Percentiles rank a stretch among this genome's conserved stretches.
phyloP scores from a whole-genome alignment of 1,140 invertebrate species.

The Drosophila murphyi region DNA sequence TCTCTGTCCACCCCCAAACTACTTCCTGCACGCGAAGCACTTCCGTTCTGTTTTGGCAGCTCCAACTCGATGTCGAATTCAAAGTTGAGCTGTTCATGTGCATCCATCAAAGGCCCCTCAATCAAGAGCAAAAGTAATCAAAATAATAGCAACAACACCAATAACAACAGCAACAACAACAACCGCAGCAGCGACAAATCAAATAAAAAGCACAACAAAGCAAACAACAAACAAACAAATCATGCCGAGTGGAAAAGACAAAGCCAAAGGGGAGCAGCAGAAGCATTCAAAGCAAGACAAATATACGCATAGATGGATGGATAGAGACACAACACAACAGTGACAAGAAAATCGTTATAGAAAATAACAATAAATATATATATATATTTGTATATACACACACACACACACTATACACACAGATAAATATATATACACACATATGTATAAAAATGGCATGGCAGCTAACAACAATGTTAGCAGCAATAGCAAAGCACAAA shows the following conservation, averaged over 20 bases:
- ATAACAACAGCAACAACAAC: slow-evolving; percentile 39
- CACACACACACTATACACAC: background rate
- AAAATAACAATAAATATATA: slow-evolving; percentile 65
- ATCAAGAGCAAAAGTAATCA: slow-evolving; percentile 79
- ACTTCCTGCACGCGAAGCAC: slow-evolving; percentile 70
- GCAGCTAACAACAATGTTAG: slow-evolving; percentile 27
- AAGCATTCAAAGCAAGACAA: slow-evolving; percentile 48
- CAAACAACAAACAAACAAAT: slow-evolving; percentile 44
- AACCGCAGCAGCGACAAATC: slow-evolving; percentile 29
- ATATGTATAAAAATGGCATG: slow-evolving; percentile 50
- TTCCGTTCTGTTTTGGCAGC: slow-evolving; percentile 71
- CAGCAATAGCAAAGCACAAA: slow-evolving; percentile 59
- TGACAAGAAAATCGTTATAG: slow-evolving; percentile 64
- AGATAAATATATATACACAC: background rate
- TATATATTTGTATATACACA: background rate
- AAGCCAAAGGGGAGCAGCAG: slow-evolving; percentile 33
- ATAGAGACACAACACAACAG: slow-evolving; percentile 44
- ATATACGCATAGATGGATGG: slow-evolving; percentile 24
- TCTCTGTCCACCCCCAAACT: background rate
- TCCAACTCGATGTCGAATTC: slow-evolving; percentile 1
- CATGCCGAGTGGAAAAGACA: slow-evolving; percentile 44
- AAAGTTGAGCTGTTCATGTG: slow-evolving; percentile 11
- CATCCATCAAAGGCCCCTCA: slow-evolving; percentile 58
- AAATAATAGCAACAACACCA: slow-evolving; percentile 57
- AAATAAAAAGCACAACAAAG: slow-evolving; percentile 44